Evolutionary conservation across 2,888 invertebrate species (phyloP).

Genomic region (Philhelius pedissequus): DNA sequence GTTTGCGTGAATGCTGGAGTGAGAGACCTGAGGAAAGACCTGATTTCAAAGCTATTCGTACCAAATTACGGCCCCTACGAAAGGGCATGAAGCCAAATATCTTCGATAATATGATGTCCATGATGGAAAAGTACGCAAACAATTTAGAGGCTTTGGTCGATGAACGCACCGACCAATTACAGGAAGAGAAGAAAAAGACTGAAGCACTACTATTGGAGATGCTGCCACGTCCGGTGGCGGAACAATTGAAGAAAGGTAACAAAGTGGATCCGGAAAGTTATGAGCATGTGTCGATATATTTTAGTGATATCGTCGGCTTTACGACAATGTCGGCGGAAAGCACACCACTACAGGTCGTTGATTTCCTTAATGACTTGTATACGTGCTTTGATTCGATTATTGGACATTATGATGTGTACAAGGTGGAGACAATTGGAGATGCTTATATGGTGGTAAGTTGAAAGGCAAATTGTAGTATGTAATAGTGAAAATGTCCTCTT

Average conservation of each 20-base stretch:
- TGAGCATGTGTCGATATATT: constrained; percentile 93
- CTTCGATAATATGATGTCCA: constrained; percentile 98
- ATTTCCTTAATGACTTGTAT: constrained; percentile 95
- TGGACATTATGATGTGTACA: constrained; percentile 95
- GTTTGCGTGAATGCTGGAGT: constrained; percentile 92
- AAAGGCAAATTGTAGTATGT: not conserved
- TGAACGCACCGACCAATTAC: constrained; percentile 94
- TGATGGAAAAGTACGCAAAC: constrained; percentile 98
- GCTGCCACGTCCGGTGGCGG: constrained; percentile 94
- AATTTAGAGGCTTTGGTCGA: constrained; percentile 96
- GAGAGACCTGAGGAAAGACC: constrained; percentile 89
- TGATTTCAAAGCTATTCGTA: constrained; percentile 90
- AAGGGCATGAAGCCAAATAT: constrained; percentile 98
- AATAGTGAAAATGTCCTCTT: too few relatives aligned
- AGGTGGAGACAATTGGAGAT: constrained; percentile 95
- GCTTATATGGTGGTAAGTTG: constrained; percentile 91
- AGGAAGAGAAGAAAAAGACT: constrained; percentile 98
- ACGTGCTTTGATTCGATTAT: constrained; percentile 97
- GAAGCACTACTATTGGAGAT: constrained; percentile 93
- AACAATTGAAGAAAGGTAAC: constrained; percentile 92
- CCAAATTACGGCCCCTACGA: constrained; percentile 88
- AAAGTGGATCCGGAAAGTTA: constrained; percentile 94
- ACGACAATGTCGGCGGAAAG: constrained; percentile 95
- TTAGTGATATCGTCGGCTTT: constrained; percentile 96
- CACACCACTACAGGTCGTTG: constrained; percentile 93